Conservation (phyloP, 2,888 invertebrate species). For the Diarsia dahlii region DNA sequence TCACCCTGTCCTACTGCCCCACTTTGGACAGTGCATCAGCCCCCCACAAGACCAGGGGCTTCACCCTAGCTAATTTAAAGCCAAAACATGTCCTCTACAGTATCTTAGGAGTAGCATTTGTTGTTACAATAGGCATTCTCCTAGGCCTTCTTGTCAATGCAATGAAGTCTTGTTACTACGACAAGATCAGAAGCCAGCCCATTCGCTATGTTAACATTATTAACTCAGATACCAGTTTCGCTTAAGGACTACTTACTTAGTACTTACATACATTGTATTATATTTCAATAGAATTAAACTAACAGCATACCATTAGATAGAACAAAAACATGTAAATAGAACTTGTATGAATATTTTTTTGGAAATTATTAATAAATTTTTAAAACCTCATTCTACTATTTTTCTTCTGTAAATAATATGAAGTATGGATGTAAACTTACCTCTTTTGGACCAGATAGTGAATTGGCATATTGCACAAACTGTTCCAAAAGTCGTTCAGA, state of each 20-base stretch:
- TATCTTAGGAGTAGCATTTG: conserved; percentile 83
- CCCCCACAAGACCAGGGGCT: conserved; percentile 71
- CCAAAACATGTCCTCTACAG: conserved; percentile 87
- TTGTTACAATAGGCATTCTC: conserved; percentile 83
- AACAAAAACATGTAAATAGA: conserved; percentile 69
- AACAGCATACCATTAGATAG: conserved; percentile 64
- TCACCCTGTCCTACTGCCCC: conserved; percentile 83
- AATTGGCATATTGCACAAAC: conserved; percentile 94
- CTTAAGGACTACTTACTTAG: conserved; percentile 69
- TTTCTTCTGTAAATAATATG: background rate
- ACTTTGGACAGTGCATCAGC: conserved; percentile 81
- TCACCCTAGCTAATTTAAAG: conserved; percentile 78
- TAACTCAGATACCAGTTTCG: conserved; percentile 80
- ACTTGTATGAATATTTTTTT: conserved; percentile 50
- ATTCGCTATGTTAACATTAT: conserved; percentile 85
- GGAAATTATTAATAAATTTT: conserved; percentile 49
- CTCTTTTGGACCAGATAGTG: conserved; percentile 92
- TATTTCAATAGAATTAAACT: conserved; percentile 53
- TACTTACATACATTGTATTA: conserved; percentile 46
- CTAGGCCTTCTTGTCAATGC: conserved; percentile 83
- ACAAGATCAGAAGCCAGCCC: conserved; percentile 80
- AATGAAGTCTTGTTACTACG: conserved; percentile 80
- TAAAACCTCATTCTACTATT: conserved; percentile 29
- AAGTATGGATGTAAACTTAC: conserved; percentile 82
- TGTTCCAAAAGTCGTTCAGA: conserved; percentile 94